A percentile compares a stretch with the other conserved stretches of the same genome.
These are phyloP conservation scores for Pedionomus torquatus DNA, from an alignment of 2,113 vertebrate genomes.

Conservation along the genomic window DNA sequence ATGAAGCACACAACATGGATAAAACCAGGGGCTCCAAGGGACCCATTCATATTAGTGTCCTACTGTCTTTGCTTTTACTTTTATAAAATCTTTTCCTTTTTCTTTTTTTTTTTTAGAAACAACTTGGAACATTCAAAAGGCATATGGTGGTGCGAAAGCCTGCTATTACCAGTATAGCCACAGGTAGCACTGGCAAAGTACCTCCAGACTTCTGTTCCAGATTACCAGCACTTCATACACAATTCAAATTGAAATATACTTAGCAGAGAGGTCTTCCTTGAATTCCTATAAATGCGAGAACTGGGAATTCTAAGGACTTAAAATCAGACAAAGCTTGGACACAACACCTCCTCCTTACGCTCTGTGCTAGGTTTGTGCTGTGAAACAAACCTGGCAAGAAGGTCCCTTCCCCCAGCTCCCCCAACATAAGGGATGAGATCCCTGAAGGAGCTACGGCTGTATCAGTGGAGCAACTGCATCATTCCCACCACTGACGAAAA, in stretches of 20 bases:
- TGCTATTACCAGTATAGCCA: background rate
- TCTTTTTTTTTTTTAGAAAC: background rate
- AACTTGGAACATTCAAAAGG: background rate
- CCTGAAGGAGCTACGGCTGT: background rate
- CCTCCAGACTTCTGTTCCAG: background rate
- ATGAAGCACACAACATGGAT: background rate
- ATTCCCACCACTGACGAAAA: background rate
- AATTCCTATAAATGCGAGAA: background rate
- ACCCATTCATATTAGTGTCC: background rate
- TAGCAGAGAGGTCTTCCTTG: rapidly evolving
- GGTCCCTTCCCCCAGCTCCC: no score
- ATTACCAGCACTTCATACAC: background rate
- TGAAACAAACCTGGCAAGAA: background rate
- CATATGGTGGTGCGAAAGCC: background rate
- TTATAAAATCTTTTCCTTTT: background rate
- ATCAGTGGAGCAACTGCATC: rapidly evolving
- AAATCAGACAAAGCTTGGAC: background rate
- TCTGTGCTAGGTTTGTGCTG: background rate
- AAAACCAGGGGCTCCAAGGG: background rate
- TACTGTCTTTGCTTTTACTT: background rate
- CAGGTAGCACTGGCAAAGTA: background rate
- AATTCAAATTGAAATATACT: background rate
- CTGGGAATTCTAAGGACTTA: background rate
- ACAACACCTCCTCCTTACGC: background rate
- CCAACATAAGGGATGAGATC: background rate